Base-by-base conservation (phyloP, 2,797 vertebrate species). In the Aeoliscus strigatus region DNA sequence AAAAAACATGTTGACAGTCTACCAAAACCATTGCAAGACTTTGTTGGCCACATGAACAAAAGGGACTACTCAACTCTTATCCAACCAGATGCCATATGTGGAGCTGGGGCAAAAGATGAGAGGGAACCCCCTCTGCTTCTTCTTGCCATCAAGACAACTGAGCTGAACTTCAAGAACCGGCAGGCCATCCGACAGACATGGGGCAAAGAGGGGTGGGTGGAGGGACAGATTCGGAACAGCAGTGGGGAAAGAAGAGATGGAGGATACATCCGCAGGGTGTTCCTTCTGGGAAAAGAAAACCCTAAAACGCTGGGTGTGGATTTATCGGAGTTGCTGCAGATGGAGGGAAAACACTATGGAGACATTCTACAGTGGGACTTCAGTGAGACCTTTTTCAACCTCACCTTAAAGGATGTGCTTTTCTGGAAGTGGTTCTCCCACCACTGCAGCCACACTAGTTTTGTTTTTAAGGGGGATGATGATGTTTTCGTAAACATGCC, bases 351-450 rank as follows among this genome's bases (percentile, higher is more conserved):
- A 0, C 11, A 1, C 3, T 62, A 86, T 10, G 43, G 66, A 28
- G 89, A 91, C 60, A 81, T 90, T 27, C 53, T 91, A 15, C 82
- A 84, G 63, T 91, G 88, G 88, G 79, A 87, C 60, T 89, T 90
- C 37, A 51, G 34, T 3, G 89, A 91, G 51, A 83, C 82, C 0
- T 88, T 90, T 58, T 88, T 84, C 51, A 90, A 91, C 70, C 84
- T 89, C 21, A 88, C 87, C 0, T 13, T 91, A 45, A 90, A 90
- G 54, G 88, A 89, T 3, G 61, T 90, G 50, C 76, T 85, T 9
- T 88, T 91, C 68, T 89, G 88, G 85, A 45, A 32, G 2, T 91
- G 89, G 89, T 80, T 88, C 38, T 65, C 71, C 1, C 6, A 1
- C 16, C 14, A 2, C 31, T 90, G 88, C 38, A 10, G 14, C 1